Evolutionary conservation across 2,113 vertebrate genomes (phyloP).

Genomic region (Sceloporus undulatus): DNA sequence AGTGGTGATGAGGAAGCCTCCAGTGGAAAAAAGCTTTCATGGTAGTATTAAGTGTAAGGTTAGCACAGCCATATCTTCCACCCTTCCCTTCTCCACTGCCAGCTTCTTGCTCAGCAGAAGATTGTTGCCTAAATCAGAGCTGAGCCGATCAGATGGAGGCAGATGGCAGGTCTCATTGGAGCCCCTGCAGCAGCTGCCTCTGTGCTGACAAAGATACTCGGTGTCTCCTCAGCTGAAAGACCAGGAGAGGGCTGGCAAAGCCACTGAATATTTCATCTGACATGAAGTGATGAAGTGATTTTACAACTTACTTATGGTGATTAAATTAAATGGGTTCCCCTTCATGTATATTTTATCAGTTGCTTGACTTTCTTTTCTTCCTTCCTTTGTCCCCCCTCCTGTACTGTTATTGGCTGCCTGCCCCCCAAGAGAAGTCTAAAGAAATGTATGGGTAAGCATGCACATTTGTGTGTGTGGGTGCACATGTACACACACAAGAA

Average conservation of each 20-base stretch:
- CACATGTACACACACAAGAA: no score
- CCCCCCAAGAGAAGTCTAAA: neutral
- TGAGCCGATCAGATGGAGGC: conserved; percentile 59
- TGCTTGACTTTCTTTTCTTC: conserved; percentile 45
- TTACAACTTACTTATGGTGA: conserved; percentile 55
- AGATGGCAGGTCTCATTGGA: conserved; percentile 65
- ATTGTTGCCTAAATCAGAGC: conserved; percentile 31
- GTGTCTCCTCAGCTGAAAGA: conserved; percentile 57
- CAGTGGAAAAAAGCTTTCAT: conserved; percentile 6
- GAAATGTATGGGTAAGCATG: neutral
- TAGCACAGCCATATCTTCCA: conserved; percentile 29
- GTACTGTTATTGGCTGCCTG: conserved; percentile 9
- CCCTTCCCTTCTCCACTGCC: neutral
- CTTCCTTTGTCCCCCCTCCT: conserved; percentile 9
- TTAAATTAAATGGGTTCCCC: conserved; percentile 65
- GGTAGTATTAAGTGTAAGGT: conserved; percentile 36
- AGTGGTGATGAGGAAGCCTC: neutral
- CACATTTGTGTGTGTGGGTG: neutral
- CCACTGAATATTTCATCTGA: conserved; percentile 70
- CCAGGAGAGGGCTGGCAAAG: conserved; percentile 32
- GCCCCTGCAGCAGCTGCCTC: conserved; percentile 56
- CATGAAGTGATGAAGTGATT: conserved; percentile 55
- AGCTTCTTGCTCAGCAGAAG: conserved; percentile 39
- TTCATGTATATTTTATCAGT: conserved; percentile 54
- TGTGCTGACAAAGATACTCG: conserved; percentile 57